These are phyloP conservation scores for Tyria jacobaeae DNA, from an alignment of 2,888 invertebrate species.

Conservation along the genomic window DNA sequence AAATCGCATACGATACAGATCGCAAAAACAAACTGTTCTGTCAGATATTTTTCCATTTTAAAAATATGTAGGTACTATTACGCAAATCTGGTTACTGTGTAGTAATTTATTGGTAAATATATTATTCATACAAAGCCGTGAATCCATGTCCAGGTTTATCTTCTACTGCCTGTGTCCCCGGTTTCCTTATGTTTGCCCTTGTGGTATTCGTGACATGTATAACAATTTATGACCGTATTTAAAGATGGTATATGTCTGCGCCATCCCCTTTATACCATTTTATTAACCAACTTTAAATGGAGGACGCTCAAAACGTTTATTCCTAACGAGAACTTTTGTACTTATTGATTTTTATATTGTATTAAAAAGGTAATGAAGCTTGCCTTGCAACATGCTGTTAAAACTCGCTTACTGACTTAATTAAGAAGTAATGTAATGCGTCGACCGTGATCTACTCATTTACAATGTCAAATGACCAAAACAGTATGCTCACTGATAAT, in stretches of 20 bases:
- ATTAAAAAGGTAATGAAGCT: background rate
- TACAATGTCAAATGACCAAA: constrained; percentile 33
- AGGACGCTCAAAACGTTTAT: too few relatives aligned
- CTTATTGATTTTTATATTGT: background rate
- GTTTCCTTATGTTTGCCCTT: background rate
- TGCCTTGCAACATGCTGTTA: background rate
- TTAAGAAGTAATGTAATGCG: background rate
- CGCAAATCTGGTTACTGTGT: background rate
- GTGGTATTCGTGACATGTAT: constrained; percentile 9
- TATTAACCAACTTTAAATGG: background rate
- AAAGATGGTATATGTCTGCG: background rate
- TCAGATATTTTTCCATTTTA: too few relatives aligned
- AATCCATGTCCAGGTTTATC: background rate
- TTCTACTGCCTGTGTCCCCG: background rate
- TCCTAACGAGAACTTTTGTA: background rate
- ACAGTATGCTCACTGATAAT: background rate
- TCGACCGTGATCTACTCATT: constrained; percentile 26
- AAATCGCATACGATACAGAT: too few relatives aligned
- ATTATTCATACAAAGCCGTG: background rate
- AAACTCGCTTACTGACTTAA: background rate
- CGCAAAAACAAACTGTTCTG: too few relatives aligned
- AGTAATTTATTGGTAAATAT: background rate
- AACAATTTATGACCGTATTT: constrained; percentile 1
- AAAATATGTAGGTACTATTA: too few relatives aligned
- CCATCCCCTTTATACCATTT: background rate